Evolutionary conservation across 2,113 vertebrate genomes (phyloP).

Genomic region (Typhlomys cinereus): DNA sequence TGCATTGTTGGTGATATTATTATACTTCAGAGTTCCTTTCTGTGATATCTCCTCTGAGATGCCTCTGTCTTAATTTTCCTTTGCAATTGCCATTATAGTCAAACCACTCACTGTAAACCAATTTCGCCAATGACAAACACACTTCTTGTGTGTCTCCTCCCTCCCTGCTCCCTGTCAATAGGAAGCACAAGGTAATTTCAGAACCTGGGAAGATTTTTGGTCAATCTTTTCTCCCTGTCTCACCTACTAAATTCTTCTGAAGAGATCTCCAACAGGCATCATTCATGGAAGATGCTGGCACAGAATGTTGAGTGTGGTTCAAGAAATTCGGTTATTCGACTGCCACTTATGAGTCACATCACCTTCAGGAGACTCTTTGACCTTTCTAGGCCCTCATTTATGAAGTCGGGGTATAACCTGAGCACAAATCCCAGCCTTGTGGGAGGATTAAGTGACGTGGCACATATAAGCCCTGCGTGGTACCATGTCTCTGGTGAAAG

Average conservation of each 20-base stretch:
- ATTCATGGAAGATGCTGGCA: not conserved
- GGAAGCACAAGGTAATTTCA: not conserved
- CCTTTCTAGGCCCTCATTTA: not conserved
- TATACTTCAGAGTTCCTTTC: not conserved
- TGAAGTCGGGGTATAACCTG: not conserved
- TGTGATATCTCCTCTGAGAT: not conserved
- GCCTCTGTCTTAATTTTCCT: not conserved
- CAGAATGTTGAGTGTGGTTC: not conserved
- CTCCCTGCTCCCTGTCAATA: not conserved
- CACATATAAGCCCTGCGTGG: not conserved
- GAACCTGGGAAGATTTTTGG: not conserved
- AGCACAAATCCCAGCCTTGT: not conserved
- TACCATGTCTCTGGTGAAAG: not conserved
- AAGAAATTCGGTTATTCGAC: not conserved
- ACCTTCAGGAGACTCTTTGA: not conserved
- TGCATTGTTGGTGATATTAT: not conserved
- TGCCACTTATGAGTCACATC: not conserved
- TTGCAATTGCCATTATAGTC: not conserved
- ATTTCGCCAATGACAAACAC: not conserved
- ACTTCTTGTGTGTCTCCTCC: not conserved
- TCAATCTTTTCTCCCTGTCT: not conserved
- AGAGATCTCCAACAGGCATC: not conserved
- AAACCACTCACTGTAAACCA: not conserved
- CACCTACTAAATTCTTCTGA: not conserved
- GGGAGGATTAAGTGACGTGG: not conserved